A percentile compares a stretch with the other conserved stretches of the same genome.
These are phyloP conservation scores for Hirtodrosophila confusa DNA, from an alignment of 2,888 invertebrate genomes.

Conservation along the genomic window DNA sequence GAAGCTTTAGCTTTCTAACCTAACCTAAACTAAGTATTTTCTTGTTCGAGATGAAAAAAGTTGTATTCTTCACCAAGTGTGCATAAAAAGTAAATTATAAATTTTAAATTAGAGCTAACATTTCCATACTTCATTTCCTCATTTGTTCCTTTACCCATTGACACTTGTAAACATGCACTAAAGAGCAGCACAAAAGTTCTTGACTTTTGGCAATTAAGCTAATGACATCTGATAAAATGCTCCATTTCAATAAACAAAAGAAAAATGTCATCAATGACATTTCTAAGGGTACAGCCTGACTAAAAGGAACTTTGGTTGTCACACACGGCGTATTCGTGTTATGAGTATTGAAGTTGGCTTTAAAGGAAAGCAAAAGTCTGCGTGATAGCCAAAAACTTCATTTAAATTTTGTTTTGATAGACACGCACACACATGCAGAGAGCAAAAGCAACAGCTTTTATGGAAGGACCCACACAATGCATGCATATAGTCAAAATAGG, in stretches of 20 bases:
- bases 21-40: too few relatives aligned
- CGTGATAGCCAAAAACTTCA: conserved; percentile 34
- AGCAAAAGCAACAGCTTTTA: conserved; percentile 45
- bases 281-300: background rate
- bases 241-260: conserved; percentile 41
- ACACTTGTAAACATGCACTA: conserved; percentile 20
- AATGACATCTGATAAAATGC: conserved; percentile 50
- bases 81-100: background rate
- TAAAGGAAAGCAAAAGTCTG: conserved; percentile 20
- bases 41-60: too few relatives aligned
- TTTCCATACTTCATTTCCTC: background rate
- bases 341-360: conserved; percentile 26
- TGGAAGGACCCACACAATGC: conserved; percentile 16
- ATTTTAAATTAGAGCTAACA: background rate
- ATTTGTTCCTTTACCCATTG: conserved; percentile 17
- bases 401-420: conserved; percentile 54
- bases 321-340: conserved; percentile 64
- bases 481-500: conserved; percentile 35
- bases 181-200: conserved; percentile 16
- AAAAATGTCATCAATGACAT: conserved; percentile 36
- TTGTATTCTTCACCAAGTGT: too few relatives aligned
- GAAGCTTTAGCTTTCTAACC: too few relatives aligned
- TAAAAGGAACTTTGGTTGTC: conserved; percentile 27
- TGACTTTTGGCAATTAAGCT: conserved; percentile 47
- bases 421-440: too few relatives aligned